Conservation (phyloP, 2,888 invertebrate species). For the Oegoconia quadripuncta region DNA sequence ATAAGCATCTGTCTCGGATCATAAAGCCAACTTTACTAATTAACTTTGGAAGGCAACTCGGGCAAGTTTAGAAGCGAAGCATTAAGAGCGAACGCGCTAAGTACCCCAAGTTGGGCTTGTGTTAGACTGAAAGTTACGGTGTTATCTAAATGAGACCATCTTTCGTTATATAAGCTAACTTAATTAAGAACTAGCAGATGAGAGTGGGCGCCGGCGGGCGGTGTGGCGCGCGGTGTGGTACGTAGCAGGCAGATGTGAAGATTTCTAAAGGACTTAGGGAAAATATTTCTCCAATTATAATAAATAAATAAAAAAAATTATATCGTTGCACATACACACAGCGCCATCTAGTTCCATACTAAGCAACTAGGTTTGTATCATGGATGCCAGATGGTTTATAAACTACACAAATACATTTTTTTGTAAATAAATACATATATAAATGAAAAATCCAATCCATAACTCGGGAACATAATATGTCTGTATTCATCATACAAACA, state of each 20-base stretch:
- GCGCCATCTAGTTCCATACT: too few relatives aligned
- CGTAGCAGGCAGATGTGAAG: conserved; percentile 24
- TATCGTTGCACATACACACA: too few relatives aligned
- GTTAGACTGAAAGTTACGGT: conserved; percentile 71
- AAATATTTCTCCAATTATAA: background rate
- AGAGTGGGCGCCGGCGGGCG: conserved; percentile 73
- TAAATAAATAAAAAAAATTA: too few relatives aligned
- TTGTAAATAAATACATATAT: too few relatives aligned
- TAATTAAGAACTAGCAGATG: conserved; percentile 80
- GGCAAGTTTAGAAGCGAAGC: conserved; percentile 38
- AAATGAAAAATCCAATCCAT: too few relatives aligned
- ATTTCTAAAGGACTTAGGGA: background rate
- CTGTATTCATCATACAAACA: too few relatives aligned
- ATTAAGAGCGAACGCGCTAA: conserved; percentile 59
- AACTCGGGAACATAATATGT: too few relatives aligned
- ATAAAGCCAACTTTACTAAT: conserved; percentile 14
- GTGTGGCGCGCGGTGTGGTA: conserved; percentile 39
- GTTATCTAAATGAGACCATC: conserved; percentile 81
- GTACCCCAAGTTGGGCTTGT: conserved; percentile 61
- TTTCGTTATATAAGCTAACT: conserved; percentile 81
- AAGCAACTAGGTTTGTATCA: too few relatives aligned
- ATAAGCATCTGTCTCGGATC: conserved; percentile 25
- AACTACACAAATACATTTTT: too few relatives aligned
- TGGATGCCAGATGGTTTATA: too few relatives aligned
- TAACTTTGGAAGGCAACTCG: conserved; percentile 14